A percentile compares a stretch with the other conserved stretches of the same genome.
These are phyloP conservation scores for Drosophila leonis DNA, from an alignment of 2,888 invertebrate genomes.

Conservation along the genomic window DNA sequence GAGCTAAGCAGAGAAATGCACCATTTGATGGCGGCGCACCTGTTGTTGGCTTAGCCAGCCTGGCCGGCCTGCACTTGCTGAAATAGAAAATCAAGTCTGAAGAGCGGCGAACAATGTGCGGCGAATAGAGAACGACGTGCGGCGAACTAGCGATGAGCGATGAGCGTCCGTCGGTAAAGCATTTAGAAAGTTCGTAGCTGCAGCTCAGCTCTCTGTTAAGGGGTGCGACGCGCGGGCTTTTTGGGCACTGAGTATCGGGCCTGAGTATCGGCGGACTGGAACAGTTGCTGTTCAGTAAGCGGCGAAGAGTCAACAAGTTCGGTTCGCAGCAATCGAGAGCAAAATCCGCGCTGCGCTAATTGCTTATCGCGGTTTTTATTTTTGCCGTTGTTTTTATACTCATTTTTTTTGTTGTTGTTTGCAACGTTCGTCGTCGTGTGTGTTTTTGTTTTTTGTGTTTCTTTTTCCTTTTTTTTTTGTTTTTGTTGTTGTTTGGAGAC, in stretches of 20 bases:
- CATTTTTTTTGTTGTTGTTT: slow-evolving; percentile 10
- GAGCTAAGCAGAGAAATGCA: slow-evolving; percentile 31
- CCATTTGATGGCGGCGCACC: slow-evolving; percentile 19
- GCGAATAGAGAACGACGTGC: slow-evolving; percentile 12
- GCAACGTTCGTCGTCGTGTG: slow-evolving; percentile 2
- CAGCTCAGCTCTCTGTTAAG: background rate
- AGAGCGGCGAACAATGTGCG: slow-evolving; percentile 24
- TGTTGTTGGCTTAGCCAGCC: slow-evolving; percentile 22
- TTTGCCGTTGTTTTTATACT: slow-evolving; percentile 4
- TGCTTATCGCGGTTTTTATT: slow-evolving; percentile 52
- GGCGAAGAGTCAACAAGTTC: slow-evolving; percentile 76
- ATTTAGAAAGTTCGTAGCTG: slow-evolving; percentile 59
- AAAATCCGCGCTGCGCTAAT: slow-evolving; percentile 46
- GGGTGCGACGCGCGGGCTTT: background rate
- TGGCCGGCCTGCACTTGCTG: slow-evolving; percentile 41
- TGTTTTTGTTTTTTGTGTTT: slow-evolving; percentile 3
- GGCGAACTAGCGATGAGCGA: slow-evolving; percentile 37
- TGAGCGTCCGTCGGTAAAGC: slow-evolving; percentile 41
- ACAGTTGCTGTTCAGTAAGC: slow-evolving; percentile 66
- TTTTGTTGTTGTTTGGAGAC: slow-evolving; percentile 15
- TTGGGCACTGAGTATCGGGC: slow-evolving; percentile 19
- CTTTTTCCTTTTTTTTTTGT: too few relatives aligned
- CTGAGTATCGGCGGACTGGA: slow-evolving; percentile 35
- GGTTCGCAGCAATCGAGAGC: slow-evolving; percentile 55
- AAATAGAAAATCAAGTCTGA: slow-evolving; percentile 36